Percentiles rank a stretch among this genome's conserved stretches.
These are phyloP conservation scores for Falco rusticolus DNA, from an alignment of 2,797 vertebrate species.

Conservation along the genomic window DNA sequence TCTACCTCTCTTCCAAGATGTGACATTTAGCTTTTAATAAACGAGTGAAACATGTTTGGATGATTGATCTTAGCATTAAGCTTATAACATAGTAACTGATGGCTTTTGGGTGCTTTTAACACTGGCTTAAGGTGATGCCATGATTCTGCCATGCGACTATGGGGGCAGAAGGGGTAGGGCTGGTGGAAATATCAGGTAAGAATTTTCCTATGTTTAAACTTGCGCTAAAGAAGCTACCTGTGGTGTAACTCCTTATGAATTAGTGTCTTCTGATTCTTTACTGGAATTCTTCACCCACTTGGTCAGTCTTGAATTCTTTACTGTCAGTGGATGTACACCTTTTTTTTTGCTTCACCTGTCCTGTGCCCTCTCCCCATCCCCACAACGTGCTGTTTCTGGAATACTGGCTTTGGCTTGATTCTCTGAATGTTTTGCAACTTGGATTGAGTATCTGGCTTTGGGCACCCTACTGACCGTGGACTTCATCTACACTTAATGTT, in stretches of 20 bases:
- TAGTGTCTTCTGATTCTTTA: constrained; percentile 70
- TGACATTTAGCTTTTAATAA: constrained; percentile 30
- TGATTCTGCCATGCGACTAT: background rate
- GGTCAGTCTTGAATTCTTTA: constrained; percentile 73
- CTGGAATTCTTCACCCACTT: constrained; percentile 68
- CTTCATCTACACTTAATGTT: constrained; percentile 72
- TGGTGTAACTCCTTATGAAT: constrained; percentile 86
- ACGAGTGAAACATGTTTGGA: background rate
- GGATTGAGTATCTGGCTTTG: constrained; percentile 77
- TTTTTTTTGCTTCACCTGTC: constrained; percentile 61
- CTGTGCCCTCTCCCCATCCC: constrained; percentile 49
- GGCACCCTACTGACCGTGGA: constrained; percentile 74
- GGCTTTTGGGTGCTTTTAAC: constrained; percentile 31
- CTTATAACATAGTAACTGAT: background rate
- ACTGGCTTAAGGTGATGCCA: constrained; percentile 34
- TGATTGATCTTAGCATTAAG: constrained; percentile 22
- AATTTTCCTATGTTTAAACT: constrained; percentile 12
- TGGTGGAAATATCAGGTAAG: constrained; percentile 55
- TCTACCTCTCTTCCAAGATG: background rate
- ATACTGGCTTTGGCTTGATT: constrained; percentile 76
- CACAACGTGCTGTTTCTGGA: constrained; percentile 69
- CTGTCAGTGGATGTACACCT: constrained; percentile 69
- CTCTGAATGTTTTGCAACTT: constrained; percentile 77
- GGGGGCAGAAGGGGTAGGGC: constrained; percentile 36
- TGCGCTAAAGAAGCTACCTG: constrained; percentile 73